Percentiles rank a stretch among this genome's conserved stretches.
Evolutionary conservation across 2,797 vertebrate genomes (phyloP).

Genomic region (Coluber constrictor): DNA sequence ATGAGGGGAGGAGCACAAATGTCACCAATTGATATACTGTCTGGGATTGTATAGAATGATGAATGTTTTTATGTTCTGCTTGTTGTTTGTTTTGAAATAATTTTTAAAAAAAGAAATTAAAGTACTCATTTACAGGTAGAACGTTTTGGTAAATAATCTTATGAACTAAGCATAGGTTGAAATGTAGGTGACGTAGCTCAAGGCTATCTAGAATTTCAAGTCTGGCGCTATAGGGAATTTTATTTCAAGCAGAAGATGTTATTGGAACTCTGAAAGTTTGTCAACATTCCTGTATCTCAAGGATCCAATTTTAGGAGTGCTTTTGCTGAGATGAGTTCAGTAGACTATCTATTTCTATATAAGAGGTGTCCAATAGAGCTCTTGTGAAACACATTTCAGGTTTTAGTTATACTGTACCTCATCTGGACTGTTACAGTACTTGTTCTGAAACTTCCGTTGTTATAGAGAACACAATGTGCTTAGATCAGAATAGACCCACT

Average conservation of each 20-base stretch:
- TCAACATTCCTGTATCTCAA: not conserved
- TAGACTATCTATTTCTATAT: not conserved
- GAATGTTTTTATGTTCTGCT: too few relatives aligned
- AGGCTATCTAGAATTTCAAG: too few relatives aligned
- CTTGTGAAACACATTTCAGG: not conserved
- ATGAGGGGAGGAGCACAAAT: too few relatives aligned
- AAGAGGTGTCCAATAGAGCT: not conserved
- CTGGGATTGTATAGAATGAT: too few relatives aligned
- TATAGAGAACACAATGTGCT: not conserved
- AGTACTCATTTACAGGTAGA: too few relatives aligned
- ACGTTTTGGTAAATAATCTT: too few relatives aligned
- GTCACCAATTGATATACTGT: too few relatives aligned
- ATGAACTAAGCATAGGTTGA: too few relatives aligned
- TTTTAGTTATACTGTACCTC: not conserved
- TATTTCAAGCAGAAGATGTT: not conserved
- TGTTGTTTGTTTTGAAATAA: too few relatives aligned
- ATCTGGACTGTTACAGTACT: not conserved
- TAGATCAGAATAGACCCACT: not conserved
- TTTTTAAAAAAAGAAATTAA: too few relatives aligned
- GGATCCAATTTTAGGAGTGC: not conserved
- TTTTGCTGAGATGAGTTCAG: not conserved
- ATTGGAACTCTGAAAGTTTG: not conserved
- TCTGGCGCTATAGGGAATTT: too few relatives aligned
- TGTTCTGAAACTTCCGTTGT: not conserved
- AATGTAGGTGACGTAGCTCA: too few relatives aligned